Conservation (phyloP, 2,888 invertebrate genomes). For the Watsonalla binaria region DNA sequence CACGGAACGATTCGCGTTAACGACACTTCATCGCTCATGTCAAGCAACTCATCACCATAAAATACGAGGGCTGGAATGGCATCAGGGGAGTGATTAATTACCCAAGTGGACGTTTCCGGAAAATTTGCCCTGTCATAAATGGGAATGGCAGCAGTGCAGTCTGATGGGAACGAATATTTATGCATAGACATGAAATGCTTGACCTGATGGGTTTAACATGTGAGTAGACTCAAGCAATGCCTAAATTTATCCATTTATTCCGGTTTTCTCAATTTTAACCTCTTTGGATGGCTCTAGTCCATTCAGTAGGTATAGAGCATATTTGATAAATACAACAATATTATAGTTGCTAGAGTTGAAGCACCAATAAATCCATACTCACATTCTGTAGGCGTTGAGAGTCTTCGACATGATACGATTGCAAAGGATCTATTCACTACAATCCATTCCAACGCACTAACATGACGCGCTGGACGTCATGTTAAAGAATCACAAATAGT, state of each 20-base stretch:
- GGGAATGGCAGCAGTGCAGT: slow-evolving; percentile 11
- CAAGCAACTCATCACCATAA: slow-evolving; percentile 8
- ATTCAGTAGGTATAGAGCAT: slow-evolving; percentile 3
- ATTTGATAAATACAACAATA: slow-evolving; percentile 8
- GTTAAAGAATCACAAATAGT: slow-evolving; percentile 20
- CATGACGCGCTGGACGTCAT: slow-evolving; percentile 31
- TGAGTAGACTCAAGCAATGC: too few species aligned
- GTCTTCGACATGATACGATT: slow-evolving; percentile 87
- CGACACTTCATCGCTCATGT: background rate
- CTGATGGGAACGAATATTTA: slow-evolving; percentile 11
- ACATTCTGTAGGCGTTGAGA: slow-evolving; percentile 94
- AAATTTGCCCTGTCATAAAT: slow-evolving; percentile 12
- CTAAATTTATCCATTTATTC: too few species aligned
- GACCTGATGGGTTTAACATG: too few species aligned
- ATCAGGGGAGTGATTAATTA: slow-evolving; percentile 19
- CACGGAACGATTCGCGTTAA: background rate
- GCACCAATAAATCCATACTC: slow-evolving; percentile 69
- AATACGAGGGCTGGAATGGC: slow-evolving; percentile 5
- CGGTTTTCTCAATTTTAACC: too few species aligned
- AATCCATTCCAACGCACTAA: slow-evolving; percentile 58
- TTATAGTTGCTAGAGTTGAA: background rate
- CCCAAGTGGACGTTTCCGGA: slow-evolving; percentile 6
- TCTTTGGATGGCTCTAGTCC: too few species aligned
- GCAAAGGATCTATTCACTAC: slow-evolving; percentile 37
- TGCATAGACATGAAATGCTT: too few species aligned